These are phyloP conservation scores for Diarsia rubi DNA, from an alignment of 2,888 invertebrate species.

Conservation along the genomic window DNA sequence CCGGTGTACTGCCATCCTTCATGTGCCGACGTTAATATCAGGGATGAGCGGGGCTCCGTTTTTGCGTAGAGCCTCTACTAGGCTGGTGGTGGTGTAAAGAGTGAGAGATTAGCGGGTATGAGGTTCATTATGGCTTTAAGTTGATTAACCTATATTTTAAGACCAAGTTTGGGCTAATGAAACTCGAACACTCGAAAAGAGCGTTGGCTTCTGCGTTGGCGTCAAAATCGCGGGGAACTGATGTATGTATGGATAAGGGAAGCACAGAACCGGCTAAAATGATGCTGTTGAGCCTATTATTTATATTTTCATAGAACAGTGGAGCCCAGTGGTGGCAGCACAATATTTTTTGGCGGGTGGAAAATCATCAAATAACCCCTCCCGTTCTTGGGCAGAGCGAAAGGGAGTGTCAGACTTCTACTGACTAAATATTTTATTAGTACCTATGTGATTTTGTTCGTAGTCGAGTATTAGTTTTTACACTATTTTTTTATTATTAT, in stretches of 20 bases:
- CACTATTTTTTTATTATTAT: too few relatives aligned
- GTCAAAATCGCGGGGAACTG: not conserved
- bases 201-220: not conserved
- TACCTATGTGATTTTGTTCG: too few relatives aligned
- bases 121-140: constrained; percentile 30
- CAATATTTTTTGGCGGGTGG: too few relatives aligned
- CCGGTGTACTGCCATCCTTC: constrained; percentile 69
- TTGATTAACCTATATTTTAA: not conserved
- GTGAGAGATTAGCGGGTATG: constrained; percentile 3
- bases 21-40: constrained; percentile 72
- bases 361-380: too few relatives aligned
- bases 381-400: too few relatives aligned
- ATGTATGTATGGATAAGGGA: too few relatives aligned
- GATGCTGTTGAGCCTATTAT: not conserved
- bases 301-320: too few relatives aligned
- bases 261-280: not conserved
- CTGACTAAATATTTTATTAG: too few relatives aligned
- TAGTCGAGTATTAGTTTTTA: too few relatives aligned
- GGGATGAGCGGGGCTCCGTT: constrained; percentile 69
- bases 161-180: not conserved
- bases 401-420: too few relatives aligned
- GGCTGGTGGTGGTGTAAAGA: constrained; percentile 1
- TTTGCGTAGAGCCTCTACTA: constrained; percentile 65
- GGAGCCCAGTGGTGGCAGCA: too few relatives aligned
- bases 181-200: not conserved